A percentile compares a stretch with the other conserved stretches of the same genome.
Evolutionary conservation across 2,113 vertebrate species (phyloP).

Genomic region (Malurus alboscapulatus): DNA sequence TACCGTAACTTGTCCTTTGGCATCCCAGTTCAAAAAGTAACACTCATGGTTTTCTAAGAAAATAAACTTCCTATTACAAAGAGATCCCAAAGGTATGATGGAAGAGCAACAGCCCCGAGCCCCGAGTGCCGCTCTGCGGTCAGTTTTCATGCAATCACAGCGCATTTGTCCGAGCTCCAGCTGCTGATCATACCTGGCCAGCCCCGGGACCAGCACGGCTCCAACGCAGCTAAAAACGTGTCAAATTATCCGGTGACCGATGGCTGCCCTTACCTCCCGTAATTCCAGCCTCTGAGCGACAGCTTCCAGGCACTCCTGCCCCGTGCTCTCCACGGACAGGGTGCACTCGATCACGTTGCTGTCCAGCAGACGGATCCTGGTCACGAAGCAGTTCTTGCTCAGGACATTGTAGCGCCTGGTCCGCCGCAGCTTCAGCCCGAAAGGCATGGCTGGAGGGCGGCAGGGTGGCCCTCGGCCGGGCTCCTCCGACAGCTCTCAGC

Average conservation of each 20-base stretch:
- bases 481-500: slow-evolving; percentile 28
- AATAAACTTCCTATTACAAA: neutral
- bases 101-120: neutral
- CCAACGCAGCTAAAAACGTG: neutral
- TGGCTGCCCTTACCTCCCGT: slow-evolving; percentile 82
- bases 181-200: neutral
- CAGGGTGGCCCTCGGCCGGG: neutral
- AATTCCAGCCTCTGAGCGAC: slow-evolving; percentile 93
- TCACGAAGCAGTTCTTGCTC: slow-evolving; percentile 98
- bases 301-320: slow-evolving; percentile 94
- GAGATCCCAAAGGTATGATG: neutral
- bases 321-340: slow-evolving; percentile 92
- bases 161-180: neutral
- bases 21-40: neutral
- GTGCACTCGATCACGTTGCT: slow-evolving; percentile 92
- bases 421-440: slow-evolving; percentile 89
- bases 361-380: slow-evolving; percentile 90
- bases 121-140: neutral
- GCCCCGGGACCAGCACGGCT: neutral
- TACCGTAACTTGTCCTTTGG: neutral
- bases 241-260: neutral
- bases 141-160: neutral
- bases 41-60: neutral
- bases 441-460: slow-evolving; percentile 85
- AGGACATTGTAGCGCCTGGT: slow-evolving; percentile 94